Percentiles rank a stretch among this genome's conserved stretches.
Conservation (phyloP, 2,888 invertebrate genomes). For the Gortyna flavago region DNA sequence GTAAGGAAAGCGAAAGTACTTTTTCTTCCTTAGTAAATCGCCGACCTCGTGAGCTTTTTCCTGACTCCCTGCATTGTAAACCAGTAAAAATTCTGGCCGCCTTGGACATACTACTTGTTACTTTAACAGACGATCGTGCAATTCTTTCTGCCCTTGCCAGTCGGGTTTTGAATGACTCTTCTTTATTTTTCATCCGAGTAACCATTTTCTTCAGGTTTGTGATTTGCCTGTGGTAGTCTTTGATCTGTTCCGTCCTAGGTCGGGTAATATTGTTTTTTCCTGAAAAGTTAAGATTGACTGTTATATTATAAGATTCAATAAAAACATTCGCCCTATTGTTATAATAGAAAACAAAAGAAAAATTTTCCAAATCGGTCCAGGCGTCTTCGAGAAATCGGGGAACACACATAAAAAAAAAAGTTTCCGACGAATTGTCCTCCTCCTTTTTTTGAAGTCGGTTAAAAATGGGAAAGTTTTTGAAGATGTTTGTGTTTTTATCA, state of each 20-base stretch:
- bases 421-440: too few species aligned
- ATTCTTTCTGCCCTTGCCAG: background rate
- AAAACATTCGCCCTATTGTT: background rate
- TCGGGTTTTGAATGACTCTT: conserved; percentile 6
- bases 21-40: background rate
- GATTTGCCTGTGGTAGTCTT: background rate
- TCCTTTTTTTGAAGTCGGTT: too few species aligned
- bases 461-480: background rate
- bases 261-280: background rate
- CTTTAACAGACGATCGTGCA: conserved; percentile 1
- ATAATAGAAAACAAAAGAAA: too few species aligned
- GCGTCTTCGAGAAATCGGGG: too few species aligned
- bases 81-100: conserved; percentile 3
- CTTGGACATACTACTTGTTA: background rate
- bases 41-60: background rate
- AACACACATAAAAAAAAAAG: too few species aligned
- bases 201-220: conserved; percentile 5
- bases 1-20: conserved; percentile 1
- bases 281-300: background rate
- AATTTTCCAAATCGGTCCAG: too few species aligned
- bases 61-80: conserved; percentile 1
- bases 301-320: background rate
- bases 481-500: background rate
- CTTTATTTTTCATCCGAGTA: conserved; percentile 1
- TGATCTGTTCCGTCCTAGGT: background rate